Evolutionary conservation across 2,113 vertebrate species (phyloP).

Genomic region (Pachypanchax playfairii): DNA sequence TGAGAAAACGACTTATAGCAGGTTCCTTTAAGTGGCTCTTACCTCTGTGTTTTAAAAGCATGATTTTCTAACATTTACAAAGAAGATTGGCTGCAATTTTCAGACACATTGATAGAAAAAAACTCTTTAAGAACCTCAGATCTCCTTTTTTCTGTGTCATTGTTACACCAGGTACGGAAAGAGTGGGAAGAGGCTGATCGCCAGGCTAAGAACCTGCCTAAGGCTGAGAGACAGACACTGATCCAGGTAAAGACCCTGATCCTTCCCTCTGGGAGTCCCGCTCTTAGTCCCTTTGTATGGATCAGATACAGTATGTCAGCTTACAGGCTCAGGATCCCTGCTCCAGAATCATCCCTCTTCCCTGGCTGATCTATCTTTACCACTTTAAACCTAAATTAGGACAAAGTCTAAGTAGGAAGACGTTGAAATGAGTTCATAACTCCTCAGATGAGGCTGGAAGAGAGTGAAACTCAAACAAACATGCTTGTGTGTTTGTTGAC

Average conservation of each 20-base stretch:
- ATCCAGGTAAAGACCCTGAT: constrained; percentile 87
- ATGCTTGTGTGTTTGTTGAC: constrained; percentile 7
- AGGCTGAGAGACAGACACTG: constrained; percentile 93
- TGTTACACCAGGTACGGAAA: constrained; percentile 87
- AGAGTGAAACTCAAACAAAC: constrained; percentile 29
- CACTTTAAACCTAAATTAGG: constrained; percentile 52
- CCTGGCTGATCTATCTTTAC: constrained; percentile 61
- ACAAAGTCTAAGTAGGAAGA: constrained; percentile 52
- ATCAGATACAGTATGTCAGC: constrained; percentile 45
- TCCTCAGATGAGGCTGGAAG: constrained; percentile 44
- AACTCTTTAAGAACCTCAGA: background rate
- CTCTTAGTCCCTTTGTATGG: constrained; percentile 50
- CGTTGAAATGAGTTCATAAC: constrained; percentile 48
- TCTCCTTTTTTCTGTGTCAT: background rate
- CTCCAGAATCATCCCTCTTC: constrained; percentile 48
- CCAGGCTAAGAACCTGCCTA: constrained; percentile 95
- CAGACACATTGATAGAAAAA: no score
- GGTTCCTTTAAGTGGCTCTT: no score
- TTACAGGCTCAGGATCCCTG: no score
- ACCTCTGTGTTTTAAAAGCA: no score
- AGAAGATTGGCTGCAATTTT: no score
- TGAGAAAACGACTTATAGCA: no score
- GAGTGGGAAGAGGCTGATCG: constrained; percentile 97
- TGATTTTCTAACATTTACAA: no score
- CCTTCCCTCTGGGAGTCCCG: constrained; percentile 21